Conservation (phyloP, 30 jellyfish, hydroid and myxozoan genomes). For the Sanderia malayensis region DNA sequence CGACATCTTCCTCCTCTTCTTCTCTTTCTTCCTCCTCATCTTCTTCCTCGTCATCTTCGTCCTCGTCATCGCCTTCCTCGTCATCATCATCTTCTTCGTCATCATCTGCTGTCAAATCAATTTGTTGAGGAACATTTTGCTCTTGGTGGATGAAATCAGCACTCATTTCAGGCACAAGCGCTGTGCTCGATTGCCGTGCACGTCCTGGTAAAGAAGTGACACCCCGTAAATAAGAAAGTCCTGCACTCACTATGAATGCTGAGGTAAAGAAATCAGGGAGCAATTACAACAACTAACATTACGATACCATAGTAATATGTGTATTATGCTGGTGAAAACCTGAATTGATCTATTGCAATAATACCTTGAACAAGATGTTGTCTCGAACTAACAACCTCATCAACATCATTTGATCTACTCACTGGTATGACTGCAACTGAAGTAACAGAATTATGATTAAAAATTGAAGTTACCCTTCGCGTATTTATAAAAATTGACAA, state of each 20-base stretch:
- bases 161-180: slow-evolving; percentile 44
- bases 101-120: slow-evolving; percentile 89
- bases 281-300: no score
- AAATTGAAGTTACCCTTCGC: no score
- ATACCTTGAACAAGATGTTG: slow-evolving; percentile 37
- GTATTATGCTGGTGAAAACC: no score
- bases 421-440: slow-evolving; percentile 31
- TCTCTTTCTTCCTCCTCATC: slow-evolving; percentile 90
- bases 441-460: background rate
- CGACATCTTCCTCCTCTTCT: slow-evolving; percentile 43
- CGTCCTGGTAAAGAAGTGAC: slow-evolving; percentile 16
- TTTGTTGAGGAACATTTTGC: slow-evolving; percentile 99
- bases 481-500: no score
- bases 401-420: slow-evolving; percentile 33
- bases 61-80: slow-evolving; percentile 43
- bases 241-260: no score
- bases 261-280: no score
- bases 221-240: background rate
- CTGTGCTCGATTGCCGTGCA: slow-evolving; percentile 47
- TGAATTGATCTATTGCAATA: no score
- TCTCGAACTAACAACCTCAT: slow-evolving; percentile 30
- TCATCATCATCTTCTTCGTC: slow-evolving; percentile 71
- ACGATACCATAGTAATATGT: no score
- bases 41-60: slow-evolving; percentile 48
- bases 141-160: slow-evolving; percentile 75